phyloP scores from a whole-genome alignment of 2,797 vertebrate species.

The Alosa sapidissima region DNA sequence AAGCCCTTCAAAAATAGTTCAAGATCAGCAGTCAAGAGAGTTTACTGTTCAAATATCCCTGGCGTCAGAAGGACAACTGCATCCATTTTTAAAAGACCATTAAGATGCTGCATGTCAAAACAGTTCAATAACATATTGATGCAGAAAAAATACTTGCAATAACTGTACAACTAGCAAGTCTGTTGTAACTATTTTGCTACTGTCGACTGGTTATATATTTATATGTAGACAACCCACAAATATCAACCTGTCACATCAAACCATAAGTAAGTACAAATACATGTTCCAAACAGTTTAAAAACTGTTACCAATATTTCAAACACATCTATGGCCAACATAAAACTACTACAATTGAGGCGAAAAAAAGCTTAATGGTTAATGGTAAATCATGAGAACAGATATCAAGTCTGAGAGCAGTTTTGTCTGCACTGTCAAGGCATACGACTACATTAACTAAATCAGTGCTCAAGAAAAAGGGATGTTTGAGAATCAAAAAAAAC shows the following conservation, averaged over 20 bases:
- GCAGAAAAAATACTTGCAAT: constrained; percentile 25
- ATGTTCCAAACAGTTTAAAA: constrained; percentile 2
- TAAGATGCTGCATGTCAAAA: constrained; percentile 7
- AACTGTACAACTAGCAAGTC: constrained; percentile 35
- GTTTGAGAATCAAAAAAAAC: neutral
- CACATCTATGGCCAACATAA: constrained; percentile 19
- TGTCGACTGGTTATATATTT: neutral
- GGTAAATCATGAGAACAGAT: neutral
- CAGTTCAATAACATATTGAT: constrained; percentile 25
- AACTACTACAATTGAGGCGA: constrained; percentile 19
- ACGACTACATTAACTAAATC: constrained; percentile 2
- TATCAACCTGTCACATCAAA: constrained; percentile 49
- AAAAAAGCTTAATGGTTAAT: neutral
- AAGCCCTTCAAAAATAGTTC: constrained; percentile 15
- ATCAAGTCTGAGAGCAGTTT: neutral
- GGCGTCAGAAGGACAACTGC: constrained; percentile 10
- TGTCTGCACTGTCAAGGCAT: neutral
- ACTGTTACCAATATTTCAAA: constrained; percentile 13
- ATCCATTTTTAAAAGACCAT: neutral
- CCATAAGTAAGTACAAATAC: constrained; percentile 38
- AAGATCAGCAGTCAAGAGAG: neutral
- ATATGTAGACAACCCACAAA: constrained; percentile 39
- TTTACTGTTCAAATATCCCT: constrained; percentile 1
- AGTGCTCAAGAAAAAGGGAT: neutral
- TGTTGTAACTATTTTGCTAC: constrained; percentile 11